Base-by-base conservation (phyloP, 92 coral and sea anemone species). In the Heteractis magnifica region DNA sequence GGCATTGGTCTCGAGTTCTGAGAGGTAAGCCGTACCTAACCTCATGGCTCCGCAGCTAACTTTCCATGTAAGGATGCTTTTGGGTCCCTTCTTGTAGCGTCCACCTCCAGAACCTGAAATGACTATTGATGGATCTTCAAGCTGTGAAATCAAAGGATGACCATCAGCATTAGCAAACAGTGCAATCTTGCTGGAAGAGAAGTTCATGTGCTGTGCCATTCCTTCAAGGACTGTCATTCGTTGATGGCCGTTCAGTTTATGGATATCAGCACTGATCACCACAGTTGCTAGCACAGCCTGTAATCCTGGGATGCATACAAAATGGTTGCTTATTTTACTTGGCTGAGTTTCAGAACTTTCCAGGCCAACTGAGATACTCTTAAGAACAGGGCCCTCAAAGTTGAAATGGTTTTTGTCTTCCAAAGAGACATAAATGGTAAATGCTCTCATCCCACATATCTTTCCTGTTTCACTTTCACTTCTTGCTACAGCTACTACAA, bases 31-130 rank as follows among this genome's bases (percentile, higher is more conserved):
- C 71, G 88, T 85, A 65, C 88, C 82, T 51, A 92, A 88, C 79
- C 80, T 91, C 56, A 97, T 51, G 6, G 95, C 98, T 77, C 99
- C 99, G 89, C 99, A 96, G 18, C 91, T 90, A 10, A 90, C 85
- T n/a, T 53, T 77, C 99, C 99, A 96, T 4, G 97, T 94, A 53
- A 96, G 59, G 18, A 91, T 52, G 68, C 92, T 94, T 76, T 87
- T 87, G 55, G 87, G 70, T 50, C 98, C 99, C 48, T 90, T 81
- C 49, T 86, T 85, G 49, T 87, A 94, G 60, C 98, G 90, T 4
- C 94, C 98, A 76, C 91, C 91, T 70, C 99, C 99, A 65, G 96
- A 92, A 0, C 99, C 99, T 7, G 98, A 88, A 6, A 88, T 93
- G 23, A 96, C 52, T 51, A 94, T 86, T 5, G 91, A 90, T 10